Percentiles rank a stretch among this genome's conserved stretches.
phyloP scores from a whole-genome alignment of 2,797 vertebrate genomes.

The Antennarius maculatus region DNA sequence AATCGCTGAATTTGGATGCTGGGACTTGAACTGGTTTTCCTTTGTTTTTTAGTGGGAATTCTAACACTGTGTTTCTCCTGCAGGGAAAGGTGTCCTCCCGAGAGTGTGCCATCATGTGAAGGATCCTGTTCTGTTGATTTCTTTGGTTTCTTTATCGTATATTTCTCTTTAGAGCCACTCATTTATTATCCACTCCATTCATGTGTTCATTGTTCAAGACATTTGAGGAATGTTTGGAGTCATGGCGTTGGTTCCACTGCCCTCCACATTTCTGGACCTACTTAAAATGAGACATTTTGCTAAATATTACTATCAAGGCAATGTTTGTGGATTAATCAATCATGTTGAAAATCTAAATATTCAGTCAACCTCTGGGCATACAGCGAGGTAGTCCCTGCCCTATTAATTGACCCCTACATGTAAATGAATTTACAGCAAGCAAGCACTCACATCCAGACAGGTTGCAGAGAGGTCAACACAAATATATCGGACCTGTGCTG shows the following conservation, averaged over 20 bases:
- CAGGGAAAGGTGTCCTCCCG: slow-evolving; percentile 89
- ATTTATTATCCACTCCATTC: slow-evolving; percentile 83
- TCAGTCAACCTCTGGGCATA: background rate
- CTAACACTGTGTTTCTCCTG: slow-evolving; percentile 31
- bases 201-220: slow-evolving; percentile 45
- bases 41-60: background rate
- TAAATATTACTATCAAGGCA: background rate
- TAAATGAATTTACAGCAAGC: background rate
- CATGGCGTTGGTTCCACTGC: slow-evolving; percentile 32
- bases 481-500: background rate
- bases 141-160: slow-evolving; percentile 35
- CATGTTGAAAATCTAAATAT: slow-evolving; percentile 3
- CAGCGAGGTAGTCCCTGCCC: background rate
- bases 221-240: slow-evolving; percentile 23
- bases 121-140: slow-evolving; percentile 20
- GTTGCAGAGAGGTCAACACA: too few species aligned
- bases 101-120: slow-evolving; percentile 95
- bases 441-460: background rate
- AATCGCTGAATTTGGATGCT: too few species aligned
- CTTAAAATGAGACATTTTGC: slow-evolving; percentile 19
- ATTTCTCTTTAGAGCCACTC: slow-evolving; percentile 80
- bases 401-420: slow-evolving; percentile 3
- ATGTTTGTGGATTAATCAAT: background rate
- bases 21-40: background rate
- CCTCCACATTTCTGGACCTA: slow-evolving; percentile 27